A percentile compares a stretch with the other conserved stretches of the same genome.
Evolutionary conservation across 2,888 invertebrate genomes (phyloP).

Genomic region (Linnaemya vulpina): DNA sequence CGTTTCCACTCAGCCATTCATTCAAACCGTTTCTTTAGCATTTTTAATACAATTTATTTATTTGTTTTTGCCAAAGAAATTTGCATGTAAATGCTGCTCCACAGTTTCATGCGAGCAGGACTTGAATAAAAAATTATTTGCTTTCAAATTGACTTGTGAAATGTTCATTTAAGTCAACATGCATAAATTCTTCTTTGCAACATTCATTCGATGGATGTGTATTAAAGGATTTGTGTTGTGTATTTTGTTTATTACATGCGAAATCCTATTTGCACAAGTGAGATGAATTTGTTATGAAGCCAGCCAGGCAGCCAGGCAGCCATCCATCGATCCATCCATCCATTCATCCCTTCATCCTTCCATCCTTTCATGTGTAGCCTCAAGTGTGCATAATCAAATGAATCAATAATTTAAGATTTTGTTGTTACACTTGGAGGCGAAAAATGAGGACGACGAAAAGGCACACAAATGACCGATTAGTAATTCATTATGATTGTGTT

Average conservation of each 20-base stretch:
- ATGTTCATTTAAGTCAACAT: conserved; percentile 34
- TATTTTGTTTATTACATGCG: conserved; percentile 16
- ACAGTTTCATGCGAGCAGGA: conserved; percentile 12
- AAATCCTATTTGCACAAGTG: conserved; percentile 17
- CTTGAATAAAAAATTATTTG: conserved; percentile 12
- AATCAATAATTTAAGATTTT: conserved; percentile 41
- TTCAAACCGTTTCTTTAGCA: neutral
- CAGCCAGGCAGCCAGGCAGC: too few species aligned
- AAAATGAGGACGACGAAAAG: neutral
- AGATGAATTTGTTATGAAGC: conserved; percentile 27
- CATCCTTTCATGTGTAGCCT: conserved; percentile 5
- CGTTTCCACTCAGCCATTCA: neutral
- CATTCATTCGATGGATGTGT: neutral
- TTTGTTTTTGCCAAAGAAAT: conserved; percentile 10
- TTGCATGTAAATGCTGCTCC: conserved; percentile 36
- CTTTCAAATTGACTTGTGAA: conserved; percentile 46
- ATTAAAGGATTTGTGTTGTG: conserved; percentile 31
- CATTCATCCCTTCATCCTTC: too few species aligned
- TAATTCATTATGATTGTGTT: neutral
- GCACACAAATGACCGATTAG: neutral
- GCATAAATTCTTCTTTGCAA: conserved; percentile 27
- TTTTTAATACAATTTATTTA: conserved; percentile 25
- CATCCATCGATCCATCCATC: too few species aligned
- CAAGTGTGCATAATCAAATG: conserved; percentile 34
- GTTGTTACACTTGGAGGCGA: neutral